Conservation (phyloP, 2,113 vertebrate species). For the Carassius carassius region DNA sequence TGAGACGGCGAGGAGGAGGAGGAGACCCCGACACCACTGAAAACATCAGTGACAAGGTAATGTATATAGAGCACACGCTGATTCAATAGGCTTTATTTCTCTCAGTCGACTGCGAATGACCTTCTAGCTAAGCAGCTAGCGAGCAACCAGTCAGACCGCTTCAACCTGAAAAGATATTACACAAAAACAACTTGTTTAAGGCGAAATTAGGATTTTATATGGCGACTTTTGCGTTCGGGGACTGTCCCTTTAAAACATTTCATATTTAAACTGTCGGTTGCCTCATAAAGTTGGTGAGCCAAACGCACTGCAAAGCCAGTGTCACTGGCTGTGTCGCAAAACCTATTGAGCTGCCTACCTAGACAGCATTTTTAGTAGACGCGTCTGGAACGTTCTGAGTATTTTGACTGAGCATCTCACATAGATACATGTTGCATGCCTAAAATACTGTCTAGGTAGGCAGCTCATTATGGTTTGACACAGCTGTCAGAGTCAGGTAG, state of each 20-base stretch:
- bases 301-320: neutral
- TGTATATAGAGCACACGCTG: neutral
- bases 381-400: neutral
- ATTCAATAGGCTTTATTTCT: neutral
- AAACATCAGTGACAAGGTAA: constrained; percentile 77
- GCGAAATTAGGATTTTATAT: neutral
- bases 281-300: constrained; percentile 14
- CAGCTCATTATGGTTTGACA: neutral
- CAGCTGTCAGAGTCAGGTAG: neutral
- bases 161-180: neutral
- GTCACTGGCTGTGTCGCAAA: constrained; percentile 1
- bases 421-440: neutral
- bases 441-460: neutral
- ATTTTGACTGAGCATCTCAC: neutral
- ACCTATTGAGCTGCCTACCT: neutral
- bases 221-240: neutral
- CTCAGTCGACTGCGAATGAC: constrained; percentile 19
- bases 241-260: neutral
- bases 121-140: constrained; percentile 43
- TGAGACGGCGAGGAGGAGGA: constrained; percentile 72
- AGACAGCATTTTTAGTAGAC: neutral
- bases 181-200: neutral
- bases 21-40: constrained; percentile 72
- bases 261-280: neutral
- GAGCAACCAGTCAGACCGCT: constrained; percentile 10